These are phyloP conservation scores for Epizoanthus scotinus DNA, from an alignment of 92 coral and sea anemone genomes.

Conservation along the genomic window DNA sequence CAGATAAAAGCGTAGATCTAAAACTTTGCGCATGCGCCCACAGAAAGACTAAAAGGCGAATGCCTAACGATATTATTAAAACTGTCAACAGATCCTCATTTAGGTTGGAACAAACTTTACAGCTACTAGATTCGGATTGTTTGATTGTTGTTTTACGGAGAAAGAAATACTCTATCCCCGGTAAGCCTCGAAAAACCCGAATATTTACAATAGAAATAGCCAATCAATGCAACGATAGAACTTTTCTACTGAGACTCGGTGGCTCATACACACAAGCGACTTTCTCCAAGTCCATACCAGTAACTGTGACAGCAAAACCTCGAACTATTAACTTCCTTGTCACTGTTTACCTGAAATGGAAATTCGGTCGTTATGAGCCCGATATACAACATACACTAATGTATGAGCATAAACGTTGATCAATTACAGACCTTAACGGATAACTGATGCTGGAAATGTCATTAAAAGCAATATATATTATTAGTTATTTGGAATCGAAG, in stretches of 20 bases:
- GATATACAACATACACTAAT: constrained; percentile 25
- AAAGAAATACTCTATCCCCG: constrained; percentile 40
- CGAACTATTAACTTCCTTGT: constrained; percentile 67
- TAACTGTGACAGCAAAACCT: constrained; percentile 63
- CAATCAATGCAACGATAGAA: constrained; percentile 54
- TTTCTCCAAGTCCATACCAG: constrained; percentile 60
- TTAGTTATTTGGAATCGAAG: too few relatives aligned
- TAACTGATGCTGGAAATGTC: too few relatives aligned
- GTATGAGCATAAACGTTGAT: too few relatives aligned
- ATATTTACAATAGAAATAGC: constrained; percentile 69
- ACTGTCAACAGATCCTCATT: constrained; percentile 55
- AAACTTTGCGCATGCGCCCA: constrained; percentile 85
- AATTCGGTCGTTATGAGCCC: constrained; percentile 76
- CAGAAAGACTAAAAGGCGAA: constrained; percentile 13
- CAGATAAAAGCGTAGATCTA: constrained; percentile 75
- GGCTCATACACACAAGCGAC: constrained; percentile 63
- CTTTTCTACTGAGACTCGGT: constrained; percentile 56
- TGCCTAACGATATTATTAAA: constrained; percentile 32
- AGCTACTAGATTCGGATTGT: constrained; percentile 57
- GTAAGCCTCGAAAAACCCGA: constrained; percentile 58
- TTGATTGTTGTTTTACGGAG: constrained; percentile 51
- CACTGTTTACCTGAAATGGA: constrained; percentile 79
- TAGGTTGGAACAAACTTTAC: constrained; percentile 50
- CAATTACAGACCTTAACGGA: too few relatives aligned
- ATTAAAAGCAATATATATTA: too few relatives aligned